Evolutionary conservation across 2,888 invertebrate genomes (phyloP).

Genomic region (Schizaphis graminum): DNA sequence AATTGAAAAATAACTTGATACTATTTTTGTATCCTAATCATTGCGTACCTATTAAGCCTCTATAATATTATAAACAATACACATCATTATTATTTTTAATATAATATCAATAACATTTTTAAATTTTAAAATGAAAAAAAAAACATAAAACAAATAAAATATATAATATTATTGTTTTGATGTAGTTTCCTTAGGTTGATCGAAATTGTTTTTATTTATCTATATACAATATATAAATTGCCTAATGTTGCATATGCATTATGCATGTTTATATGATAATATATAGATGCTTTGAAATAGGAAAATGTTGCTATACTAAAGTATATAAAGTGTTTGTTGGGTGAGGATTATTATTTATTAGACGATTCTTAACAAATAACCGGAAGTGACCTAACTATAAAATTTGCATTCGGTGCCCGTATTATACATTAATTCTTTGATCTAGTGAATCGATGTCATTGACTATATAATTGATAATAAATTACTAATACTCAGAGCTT

Average conservation of each 20-base stretch:
- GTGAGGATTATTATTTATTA: not conserved
- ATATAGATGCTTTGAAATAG: not conserved
- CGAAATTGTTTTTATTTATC: not conserved
- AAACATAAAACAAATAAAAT: not conserved
- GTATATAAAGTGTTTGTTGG: accelerated
- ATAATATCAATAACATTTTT: not conserved
- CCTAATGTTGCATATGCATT: not conserved
- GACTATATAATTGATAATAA: not conserved
- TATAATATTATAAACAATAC: too few relatives aligned
- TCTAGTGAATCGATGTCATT: not conserved
- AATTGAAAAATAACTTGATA: not conserved
- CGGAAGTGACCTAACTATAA: not conserved
- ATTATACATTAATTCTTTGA: not conserved
- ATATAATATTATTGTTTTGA: not conserved
- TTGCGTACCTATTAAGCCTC: not conserved
- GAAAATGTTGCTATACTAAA: not conserved
- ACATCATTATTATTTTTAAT: not conserved
- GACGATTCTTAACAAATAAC: not conserved
- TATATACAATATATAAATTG: not conserved
- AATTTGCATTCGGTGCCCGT: not conserved
- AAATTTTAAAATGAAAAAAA: not conserved
- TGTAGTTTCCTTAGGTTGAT: not conserved
- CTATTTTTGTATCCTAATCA: not conserved
- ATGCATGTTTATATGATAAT: too few relatives aligned
- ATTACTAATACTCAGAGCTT: not conserved